Evolutionary conservation across 2,888 invertebrate species (phyloP).

Genomic region (Zaprionus lineosus): DNA sequence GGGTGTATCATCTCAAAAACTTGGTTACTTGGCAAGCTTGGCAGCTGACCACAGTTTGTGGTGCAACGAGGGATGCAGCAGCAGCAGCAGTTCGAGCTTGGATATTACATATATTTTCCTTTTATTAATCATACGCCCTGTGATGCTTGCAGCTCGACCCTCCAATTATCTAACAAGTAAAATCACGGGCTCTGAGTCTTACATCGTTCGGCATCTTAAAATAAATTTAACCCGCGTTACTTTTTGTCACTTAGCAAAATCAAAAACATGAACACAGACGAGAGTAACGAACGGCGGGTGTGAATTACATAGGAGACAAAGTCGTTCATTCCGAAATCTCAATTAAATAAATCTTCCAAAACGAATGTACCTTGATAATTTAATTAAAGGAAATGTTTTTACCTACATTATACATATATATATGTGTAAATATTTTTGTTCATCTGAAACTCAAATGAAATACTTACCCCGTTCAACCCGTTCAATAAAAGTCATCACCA

Average conservation of each 20-base stretch:
- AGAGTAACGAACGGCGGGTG: constrained; percentile 26
- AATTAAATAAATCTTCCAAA: too few relatives aligned
- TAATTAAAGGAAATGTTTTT: too few relatives aligned
- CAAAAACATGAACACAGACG: not conserved
- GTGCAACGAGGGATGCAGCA: constrained; percentile 27
- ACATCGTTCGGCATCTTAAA: not conserved
- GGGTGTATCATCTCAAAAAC: constrained; percentile 8
- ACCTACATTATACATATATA: too few relatives aligned
- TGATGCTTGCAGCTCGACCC: constrained; percentile 10
- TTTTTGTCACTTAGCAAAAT: not conserved
- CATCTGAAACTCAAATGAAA: too few relatives aligned
- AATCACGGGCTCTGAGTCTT: too few relatives aligned
- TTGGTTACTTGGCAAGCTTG: constrained; percentile 4
- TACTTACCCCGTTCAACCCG: too few relatives aligned
- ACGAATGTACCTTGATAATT: too few relatives aligned
- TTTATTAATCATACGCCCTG: constrained; percentile 57
- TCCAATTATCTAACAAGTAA: too few relatives aligned
- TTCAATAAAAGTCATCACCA: too few relatives aligned
- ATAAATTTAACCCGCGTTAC: constrained; percentile 10
- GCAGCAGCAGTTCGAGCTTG: not conserved
- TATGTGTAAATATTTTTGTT: too few relatives aligned
- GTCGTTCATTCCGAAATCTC: too few relatives aligned
- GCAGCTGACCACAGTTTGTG: constrained; percentile 34
- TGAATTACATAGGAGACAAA: constrained; percentile 24
- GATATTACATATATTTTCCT: constrained; percentile 7